Evolutionary conservation across 1,140 invertebrate genomes (phyloP), one percentile per base, ranked within the genome.

Genomic region (Bombus balteatus): DNA sequence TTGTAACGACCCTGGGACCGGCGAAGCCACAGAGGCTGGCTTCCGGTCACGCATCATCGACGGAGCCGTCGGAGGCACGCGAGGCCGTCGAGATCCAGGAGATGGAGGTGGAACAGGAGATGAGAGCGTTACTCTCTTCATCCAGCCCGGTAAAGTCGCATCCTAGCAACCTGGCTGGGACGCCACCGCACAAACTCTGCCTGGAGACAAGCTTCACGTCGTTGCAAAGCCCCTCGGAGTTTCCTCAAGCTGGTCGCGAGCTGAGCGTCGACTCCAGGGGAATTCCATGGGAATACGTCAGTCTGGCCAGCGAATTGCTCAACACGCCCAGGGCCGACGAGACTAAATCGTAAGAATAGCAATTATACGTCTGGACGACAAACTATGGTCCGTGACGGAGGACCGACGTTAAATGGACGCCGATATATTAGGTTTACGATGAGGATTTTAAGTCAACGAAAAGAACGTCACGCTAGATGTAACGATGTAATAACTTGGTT

Each of bases 191-290:
- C 84, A 95, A 96, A 81, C 93, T 97, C 25, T 97, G 96, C 88
- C 94, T 98, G 77, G 97, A 98, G 93, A 98, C 97, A 2, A 97
- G 97, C 89, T 98, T 98, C 93, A 97, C 97, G 6, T 97, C 96
- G 75, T 92, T 97, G 10, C 96, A 96, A 81, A 96, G 95, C 88
- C 96, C 96, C 0, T 94, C 94, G 34, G 94, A 95, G 77, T 91
- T 94, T 47, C 94, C 94, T 2, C 94, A 92, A 47, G 92, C 92
- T 68, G 93, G 94, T 15, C 91, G 94, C 10, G 94, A 95, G 77
- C 91, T 94, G 59, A 95, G 95, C 89, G 90, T 94, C 57, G 94
- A 95, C 85, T 95, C 94, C 57, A 90, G 90, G 6, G 94, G 94
- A 47, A 90, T 95, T 53, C 95, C 94, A 34, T 95, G 94, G 93